Evolutionary conservation across 1,140 invertebrate species (phyloP), one percentile per base, ranked within the genome.

Genomic region (Eumeta japonica): DNA sequence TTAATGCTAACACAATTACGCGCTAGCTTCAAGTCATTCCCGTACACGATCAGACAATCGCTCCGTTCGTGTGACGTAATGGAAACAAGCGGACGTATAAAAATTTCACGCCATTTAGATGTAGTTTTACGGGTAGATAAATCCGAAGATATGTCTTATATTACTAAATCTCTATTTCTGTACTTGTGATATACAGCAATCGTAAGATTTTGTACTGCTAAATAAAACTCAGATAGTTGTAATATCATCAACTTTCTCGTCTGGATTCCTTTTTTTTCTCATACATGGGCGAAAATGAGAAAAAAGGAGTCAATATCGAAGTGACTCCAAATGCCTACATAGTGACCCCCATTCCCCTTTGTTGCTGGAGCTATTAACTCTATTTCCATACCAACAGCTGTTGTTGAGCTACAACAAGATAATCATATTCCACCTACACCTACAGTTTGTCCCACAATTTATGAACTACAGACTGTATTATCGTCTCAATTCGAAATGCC

Each of bases 131-230:
- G 38, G 41, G 35, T 48, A 32, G 10, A 43, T 12, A 43, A 47
- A 38, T 41, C 15, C 20, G 35, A 41, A 43, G 41, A 35, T 47
- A 43, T 37, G 28, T 29, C n/a, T 27, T 16, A 37, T 40, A 43
- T 30, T 40, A 47, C 29, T 20, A 37, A 43, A 37, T 40, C 35
- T 43, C 37, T 47, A 37, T 47, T 47, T 42, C 39, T 46, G 33
- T 39, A 31, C 39, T 46, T 46, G 39, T 46, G 34, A 45, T 45
- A 18, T 39, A 34, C 39, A 39, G 37, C 36, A 41, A 13, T 35
- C 35, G 31, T 35, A 38, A 12, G 38, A 41, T 45, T 41, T 37
- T 41, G 36, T 28, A 3, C 10, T 32, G 42, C 28, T 28, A 44
- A 28, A 39, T 20, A 39, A 44, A 2, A 39, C 17, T 20, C 37